Evolutionary conservation across 2,888 invertebrate species (phyloP).

Genomic region (Tinea trinotella): DNA sequence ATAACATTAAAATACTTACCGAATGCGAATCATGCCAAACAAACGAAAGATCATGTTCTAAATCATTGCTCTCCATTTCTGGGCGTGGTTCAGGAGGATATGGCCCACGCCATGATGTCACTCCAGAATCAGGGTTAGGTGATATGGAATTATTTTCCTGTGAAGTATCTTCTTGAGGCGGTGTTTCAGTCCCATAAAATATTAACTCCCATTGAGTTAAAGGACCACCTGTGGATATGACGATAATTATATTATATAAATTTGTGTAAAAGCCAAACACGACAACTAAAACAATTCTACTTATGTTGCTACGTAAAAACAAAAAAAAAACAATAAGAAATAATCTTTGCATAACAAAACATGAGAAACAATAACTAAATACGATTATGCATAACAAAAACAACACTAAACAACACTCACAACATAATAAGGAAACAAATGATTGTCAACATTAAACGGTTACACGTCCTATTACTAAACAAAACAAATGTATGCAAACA

Average conservation of each 20-base stretch:
- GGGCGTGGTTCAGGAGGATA: slow-evolving; percentile 25
- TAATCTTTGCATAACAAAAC: background rate
- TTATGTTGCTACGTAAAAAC: background rate
- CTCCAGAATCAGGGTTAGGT: slow-evolving; percentile 29
- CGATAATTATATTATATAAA: background rate
- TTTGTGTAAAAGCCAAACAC: background rate
- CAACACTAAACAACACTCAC: slow-evolving; percentile 19
- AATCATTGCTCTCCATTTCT: slow-evolving; percentile 63
- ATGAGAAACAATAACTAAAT: slow-evolving; percentile 1
- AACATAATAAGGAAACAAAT: slow-evolving; percentile 18
- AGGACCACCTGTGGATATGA: slow-evolving; percentile 64
- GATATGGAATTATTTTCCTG: slow-evolving; percentile 64
- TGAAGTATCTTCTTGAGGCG: slow-evolving; percentile 77
- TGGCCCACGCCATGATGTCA: slow-evolving; percentile 33
- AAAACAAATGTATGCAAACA: slow-evolving; percentile 38
- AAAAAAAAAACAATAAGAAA: background rate
- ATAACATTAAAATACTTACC: slow-evolving; percentile 68
- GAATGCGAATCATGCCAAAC: slow-evolving; percentile 77
- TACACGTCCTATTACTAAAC: slow-evolving; percentile 8
- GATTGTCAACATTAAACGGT: slow-evolving; percentile 23
- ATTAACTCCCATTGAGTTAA: slow-evolving; percentile 86
- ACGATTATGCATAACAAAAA: slow-evolving; percentile 17
- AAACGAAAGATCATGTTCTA: slow-evolving; percentile 69
- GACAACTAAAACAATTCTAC: background rate
- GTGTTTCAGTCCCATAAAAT: slow-evolving; percentile 83